Evolutionary conservation across 1,140 invertebrate species (phyloP).

Genomic region (Parapsyche elsis): DNA sequence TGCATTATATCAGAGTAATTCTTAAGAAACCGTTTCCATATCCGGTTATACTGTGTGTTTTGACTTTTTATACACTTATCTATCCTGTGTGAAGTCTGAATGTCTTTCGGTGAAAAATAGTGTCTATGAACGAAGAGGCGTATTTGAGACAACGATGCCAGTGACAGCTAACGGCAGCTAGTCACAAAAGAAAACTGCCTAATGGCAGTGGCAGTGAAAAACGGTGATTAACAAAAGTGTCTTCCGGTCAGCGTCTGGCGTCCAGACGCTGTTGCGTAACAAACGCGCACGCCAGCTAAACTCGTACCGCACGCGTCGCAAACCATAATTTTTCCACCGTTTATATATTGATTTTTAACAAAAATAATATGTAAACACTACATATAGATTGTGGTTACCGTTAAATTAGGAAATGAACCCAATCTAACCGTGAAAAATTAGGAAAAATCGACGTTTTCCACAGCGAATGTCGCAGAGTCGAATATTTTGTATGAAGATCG

Average conservation of each 20-base stretch:
- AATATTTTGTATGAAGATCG: too few species aligned
- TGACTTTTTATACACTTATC: background rate
- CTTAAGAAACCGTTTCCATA: too few species aligned
- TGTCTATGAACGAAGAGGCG: background rate
- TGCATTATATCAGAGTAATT: too few species aligned
- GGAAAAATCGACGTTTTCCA: background rate
- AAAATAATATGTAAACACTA: too few species aligned
- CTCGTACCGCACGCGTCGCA: background rate
- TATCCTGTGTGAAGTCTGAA: background rate
- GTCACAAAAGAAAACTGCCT: slow-evolving; percentile 27
- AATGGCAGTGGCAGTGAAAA: slow-evolving; percentile 35
- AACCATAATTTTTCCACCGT: background rate
- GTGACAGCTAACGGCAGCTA: background rate
- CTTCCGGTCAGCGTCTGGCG: slow-evolving; percentile 10
- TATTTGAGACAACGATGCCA: background rate
- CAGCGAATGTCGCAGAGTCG: too few species aligned
- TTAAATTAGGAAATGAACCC: too few species aligned
- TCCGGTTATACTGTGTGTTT: too few species aligned
- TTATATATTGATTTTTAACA: too few species aligned
- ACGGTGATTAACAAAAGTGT: slow-evolving; percentile 31
- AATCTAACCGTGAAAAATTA: background rate
- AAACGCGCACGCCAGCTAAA: background rate
- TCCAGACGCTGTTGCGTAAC: slow-evolving; percentile 32
- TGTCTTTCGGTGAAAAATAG: background rate
- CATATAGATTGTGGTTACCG: too few species aligned